Percentiles rank a stretch among this genome's conserved stretches.
phyloP scores from a whole-genome alignment of 2,797 vertebrate genomes.

The Anas acuta region DNA sequence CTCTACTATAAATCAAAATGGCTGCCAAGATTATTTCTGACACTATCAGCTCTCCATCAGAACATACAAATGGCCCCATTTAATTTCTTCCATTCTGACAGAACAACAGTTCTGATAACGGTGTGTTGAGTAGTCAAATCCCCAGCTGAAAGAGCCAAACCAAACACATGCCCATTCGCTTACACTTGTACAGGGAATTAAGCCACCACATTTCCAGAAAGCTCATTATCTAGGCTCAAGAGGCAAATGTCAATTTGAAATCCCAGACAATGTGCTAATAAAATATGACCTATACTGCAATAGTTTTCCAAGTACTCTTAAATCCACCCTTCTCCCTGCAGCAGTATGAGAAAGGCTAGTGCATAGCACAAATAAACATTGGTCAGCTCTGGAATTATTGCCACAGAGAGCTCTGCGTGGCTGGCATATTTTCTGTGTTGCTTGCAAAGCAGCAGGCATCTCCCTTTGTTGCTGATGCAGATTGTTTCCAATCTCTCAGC shows the following conservation, averaged over 20 bases:
- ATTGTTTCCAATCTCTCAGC: conserved; percentile 56
- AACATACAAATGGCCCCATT: not conserved
- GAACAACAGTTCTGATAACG: not conserved
- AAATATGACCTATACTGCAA: not conserved
- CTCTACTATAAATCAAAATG: not conserved
- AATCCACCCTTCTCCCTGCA: not conserved
- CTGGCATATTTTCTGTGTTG: conserved; percentile 40
- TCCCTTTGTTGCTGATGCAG: conserved; percentile 31
- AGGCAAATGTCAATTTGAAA: conserved; percentile 7
- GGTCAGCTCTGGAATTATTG: not conserved
- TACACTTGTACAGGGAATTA: not conserved
- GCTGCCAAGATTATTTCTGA: not conserved
- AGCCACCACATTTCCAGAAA: not conserved
- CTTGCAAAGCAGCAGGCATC: conserved; percentile 66
- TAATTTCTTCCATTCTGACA: not conserved
- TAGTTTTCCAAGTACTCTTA: conserved; percentile 27
- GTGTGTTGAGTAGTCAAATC: not conserved
- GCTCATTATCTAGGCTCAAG: not conserved
- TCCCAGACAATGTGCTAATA: not conserved
- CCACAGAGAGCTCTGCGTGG: not conserved
- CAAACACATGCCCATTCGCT: not conserved
- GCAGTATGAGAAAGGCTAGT: not conserved
- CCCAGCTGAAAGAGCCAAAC: not conserved
- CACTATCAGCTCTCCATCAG: not conserved
- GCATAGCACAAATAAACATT: conserved; percentile 36